phyloP scores from a whole-genome alignment of 2,888 invertebrate genomes.

The Chalcis sispes region DNA sequence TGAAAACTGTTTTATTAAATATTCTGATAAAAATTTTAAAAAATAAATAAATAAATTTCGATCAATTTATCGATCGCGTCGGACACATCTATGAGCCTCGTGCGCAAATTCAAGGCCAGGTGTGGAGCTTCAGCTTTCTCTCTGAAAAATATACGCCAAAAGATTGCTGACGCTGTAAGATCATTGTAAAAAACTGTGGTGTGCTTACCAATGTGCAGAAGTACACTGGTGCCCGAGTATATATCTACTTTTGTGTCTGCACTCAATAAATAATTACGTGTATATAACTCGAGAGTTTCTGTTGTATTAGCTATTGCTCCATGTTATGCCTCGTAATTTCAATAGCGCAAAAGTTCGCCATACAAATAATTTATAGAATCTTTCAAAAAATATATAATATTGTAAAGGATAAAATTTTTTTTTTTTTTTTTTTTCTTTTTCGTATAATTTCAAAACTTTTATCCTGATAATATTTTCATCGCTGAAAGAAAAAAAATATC shows the following conservation, averaged over 20 bases:
- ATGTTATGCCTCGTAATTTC: constrained; percentile 17
- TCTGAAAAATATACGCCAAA: constrained; percentile 54
- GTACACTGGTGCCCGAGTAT: constrained; percentile 69
- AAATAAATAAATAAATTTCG: too few relatives aligned
- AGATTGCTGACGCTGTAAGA: constrained; percentile 66
- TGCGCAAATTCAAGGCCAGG: constrained; percentile 52
- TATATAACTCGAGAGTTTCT: constrained; percentile 64
- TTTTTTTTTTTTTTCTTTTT: too few relatives aligned
- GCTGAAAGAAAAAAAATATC: too few relatives aligned
- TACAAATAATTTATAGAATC: not conserved
- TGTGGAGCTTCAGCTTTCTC: constrained; percentile 61
- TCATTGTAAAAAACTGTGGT: constrained; percentile 71
- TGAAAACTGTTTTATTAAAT: too few relatives aligned
- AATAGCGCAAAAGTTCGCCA: not conserved
- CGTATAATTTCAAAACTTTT: too few relatives aligned
- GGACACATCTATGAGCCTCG: constrained; percentile 42
- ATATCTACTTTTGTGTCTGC: constrained; percentile 70
- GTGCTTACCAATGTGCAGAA: constrained; percentile 71
- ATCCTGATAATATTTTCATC: too few relatives aligned
- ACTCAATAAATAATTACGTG: constrained; percentile 63
- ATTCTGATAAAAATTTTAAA: too few relatives aligned
- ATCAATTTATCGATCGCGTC: too few relatives aligned
- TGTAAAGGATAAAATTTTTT: too few relatives aligned
- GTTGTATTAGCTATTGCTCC: constrained; percentile 72
- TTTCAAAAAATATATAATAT: too few relatives aligned